Percentiles rank a stretch among this genome's conserved stretches.
These are phyloP conservation scores for Achatina immaculata DNA, from an alignment of 1,140 invertebrate genomes.

Conservation along the genomic window DNA sequence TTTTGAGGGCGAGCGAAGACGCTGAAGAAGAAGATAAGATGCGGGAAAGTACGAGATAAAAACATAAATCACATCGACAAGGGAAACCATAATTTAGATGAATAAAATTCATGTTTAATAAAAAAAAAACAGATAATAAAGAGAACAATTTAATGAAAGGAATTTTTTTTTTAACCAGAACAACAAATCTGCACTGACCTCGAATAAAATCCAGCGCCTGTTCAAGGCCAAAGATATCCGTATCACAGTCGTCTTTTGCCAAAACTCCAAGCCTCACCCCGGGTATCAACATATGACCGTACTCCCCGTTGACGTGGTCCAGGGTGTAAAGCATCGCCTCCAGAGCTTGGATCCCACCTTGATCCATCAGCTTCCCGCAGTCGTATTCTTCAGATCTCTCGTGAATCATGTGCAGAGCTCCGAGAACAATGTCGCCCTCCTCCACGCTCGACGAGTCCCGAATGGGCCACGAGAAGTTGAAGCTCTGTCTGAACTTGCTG, in stretches of 20 bases:
- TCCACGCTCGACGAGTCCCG: constrained; percentile 85
- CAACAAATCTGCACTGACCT: constrained; percentile 79
- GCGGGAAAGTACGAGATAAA: no score
- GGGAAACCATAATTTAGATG: not conserved
- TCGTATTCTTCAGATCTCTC: constrained; percentile 84
- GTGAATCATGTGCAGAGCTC: constrained; percentile 96
- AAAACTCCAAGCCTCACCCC: constrained; percentile 88
- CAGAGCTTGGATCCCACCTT: constrained; percentile 88
- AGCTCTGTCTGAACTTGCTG: constrained; percentile 42
- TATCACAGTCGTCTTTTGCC: constrained; percentile 94
- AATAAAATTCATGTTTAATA: not conserved
- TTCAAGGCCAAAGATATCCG: constrained; percentile 94
- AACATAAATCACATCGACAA: not conserved
- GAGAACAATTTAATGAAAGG: not conserved
- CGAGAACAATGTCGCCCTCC: constrained; percentile 83
- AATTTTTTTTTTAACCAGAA: not conserved
- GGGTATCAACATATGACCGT: constrained; percentile 65
- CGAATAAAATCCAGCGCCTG: constrained; percentile 98
- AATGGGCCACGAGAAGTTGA: constrained; percentile 81
- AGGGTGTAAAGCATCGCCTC: constrained; percentile 94
- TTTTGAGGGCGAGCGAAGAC: no score
- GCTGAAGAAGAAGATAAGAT: no score
- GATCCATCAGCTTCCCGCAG: constrained; percentile 94
- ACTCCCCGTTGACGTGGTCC: constrained; percentile 81
- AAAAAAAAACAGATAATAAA: not conserved